Conservation (phyloP, 2,797 vertebrate species). For the Hoplostethus atlanticus region DNA sequence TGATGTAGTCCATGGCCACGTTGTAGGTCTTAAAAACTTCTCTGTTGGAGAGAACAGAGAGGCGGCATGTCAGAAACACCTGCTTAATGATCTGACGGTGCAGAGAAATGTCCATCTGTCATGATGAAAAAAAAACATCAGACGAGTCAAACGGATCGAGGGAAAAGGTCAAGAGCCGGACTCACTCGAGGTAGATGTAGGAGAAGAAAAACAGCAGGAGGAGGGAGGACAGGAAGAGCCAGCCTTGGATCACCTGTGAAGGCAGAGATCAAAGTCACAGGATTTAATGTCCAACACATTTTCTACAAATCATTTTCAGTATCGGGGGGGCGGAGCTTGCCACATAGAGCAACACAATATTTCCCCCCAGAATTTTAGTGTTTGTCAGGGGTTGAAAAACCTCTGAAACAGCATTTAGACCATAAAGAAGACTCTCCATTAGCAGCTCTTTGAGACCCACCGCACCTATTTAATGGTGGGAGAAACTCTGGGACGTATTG, state of each 20-base stretch:
- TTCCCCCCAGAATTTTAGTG: too few relatives aligned
- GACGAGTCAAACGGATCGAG: not conserved
- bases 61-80: not conserved
- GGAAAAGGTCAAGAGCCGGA: not conserved
- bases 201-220: conserved; percentile 98
- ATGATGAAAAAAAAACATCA: not conserved
- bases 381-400: too few relatives aligned
- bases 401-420: too few relatives aligned
- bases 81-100: not conserved
- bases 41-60: conserved; percentile 70
- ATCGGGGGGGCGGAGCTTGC: conserved; percentile 13
- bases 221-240: conserved; percentile 97
- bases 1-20: conserved; percentile 96
- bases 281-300: not conserved
- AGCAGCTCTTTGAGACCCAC: too few relatives aligned
- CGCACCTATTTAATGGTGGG: too few relatives aligned
- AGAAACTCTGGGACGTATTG: too few relatives aligned
- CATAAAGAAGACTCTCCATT: too few relatives aligned
- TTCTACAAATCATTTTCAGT: conserved; percentile 1
- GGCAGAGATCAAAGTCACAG: conserved; percentile 17
- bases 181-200: conserved; percentile 98
- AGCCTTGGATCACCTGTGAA: conserved; percentile 95
- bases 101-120: not conserved
- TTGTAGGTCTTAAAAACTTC: conserved; percentile 99
- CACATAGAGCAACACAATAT: not conserved